Base-by-base conservation (phyloP, 1,140 invertebrate species). In the Eueides isabella region DNA sequence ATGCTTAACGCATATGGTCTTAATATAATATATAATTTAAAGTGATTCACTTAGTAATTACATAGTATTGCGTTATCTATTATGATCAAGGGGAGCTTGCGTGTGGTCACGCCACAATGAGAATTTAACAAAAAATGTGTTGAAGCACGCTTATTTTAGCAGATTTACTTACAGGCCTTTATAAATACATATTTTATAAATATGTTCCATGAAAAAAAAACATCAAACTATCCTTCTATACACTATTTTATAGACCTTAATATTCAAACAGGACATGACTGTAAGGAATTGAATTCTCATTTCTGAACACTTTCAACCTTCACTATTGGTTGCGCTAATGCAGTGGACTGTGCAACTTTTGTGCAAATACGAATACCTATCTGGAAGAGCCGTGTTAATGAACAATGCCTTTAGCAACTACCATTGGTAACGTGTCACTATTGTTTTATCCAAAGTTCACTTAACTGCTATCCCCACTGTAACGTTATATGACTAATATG, bases 361-460 rank as follows among this genome's bases (percentile, higher is more conserved):
- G 78, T 87, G 83, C 81, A 82, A 84, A 87, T 82, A 78, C 80
- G 82, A 83, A 81, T 85, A 83, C 72, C 77, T 79, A 78, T 78
- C 74, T 75, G 71, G 68, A 77, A 75, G 76, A 73, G 73, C 64
- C 72, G 72, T 76, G 72, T 62, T 75, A 77, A 80, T 74, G 73
- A 76, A 85, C 83, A 81, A 83, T 78, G 80, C 71, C 75, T 83
- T 72, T 65, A 69, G 72, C 61, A 72, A 77, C 72, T 78, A 69
- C 68, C 79, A 81, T 74, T 72, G 80, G 77, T 75, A 41, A 62
- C 30, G 11, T 38, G 3, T 55, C 67, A 62, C 62, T 71, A 65
- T 9, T 67, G 67, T 70, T 73, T 26, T 73, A 41, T 29, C 48
- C 48, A 63, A 67, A 38, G 61, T 41, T 67, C 72, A 79, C 74